Conservation (phyloP, 2,113 vertebrate genomes). For the Bolborhynchus lineola region DNA sequence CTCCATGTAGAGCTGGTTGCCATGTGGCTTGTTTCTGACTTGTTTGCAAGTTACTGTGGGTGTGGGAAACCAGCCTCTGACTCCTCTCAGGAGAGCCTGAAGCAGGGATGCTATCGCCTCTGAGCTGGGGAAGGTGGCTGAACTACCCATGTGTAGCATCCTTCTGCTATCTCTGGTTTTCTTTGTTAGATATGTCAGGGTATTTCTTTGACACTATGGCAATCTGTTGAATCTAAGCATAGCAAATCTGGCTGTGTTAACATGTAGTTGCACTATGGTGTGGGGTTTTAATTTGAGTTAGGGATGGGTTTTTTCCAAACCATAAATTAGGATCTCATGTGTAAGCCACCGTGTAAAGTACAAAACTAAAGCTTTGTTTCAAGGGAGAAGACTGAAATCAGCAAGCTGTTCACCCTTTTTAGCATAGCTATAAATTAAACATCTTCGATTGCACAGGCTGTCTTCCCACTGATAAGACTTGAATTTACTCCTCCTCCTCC, state of each 20-base stretch:
- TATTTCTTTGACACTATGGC: not conserved
- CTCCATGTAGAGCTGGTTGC: not conserved
- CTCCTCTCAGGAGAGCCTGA: not conserved
- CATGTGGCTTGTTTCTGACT: not conserved
- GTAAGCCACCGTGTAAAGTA: not conserved
- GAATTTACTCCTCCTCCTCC: not conserved
- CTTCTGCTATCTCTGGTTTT: not conserved
- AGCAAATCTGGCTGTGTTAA: not conserved
- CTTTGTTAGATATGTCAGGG: not conserved
- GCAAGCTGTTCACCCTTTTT: not conserved
- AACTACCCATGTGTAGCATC: not conserved
- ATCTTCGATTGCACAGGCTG: not conserved
- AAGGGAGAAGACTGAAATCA: not conserved
- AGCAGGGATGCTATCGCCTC: not conserved
- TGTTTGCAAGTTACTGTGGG: not conserved
- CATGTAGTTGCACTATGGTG: not conserved
- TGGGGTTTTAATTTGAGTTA: fast-evolving
- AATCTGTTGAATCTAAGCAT: not conserved
- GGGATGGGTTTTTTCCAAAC: not conserved
- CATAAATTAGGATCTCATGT: not conserved
- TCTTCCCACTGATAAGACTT: not conserved
- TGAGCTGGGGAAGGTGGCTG: not conserved
- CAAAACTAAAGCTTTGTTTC: not conserved
- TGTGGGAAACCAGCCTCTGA: not conserved
- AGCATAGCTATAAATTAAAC: not conserved